Evolutionary conservation across 2,888 invertebrate species (phyloP).

Genomic region (Salticus scenicus): DNA sequence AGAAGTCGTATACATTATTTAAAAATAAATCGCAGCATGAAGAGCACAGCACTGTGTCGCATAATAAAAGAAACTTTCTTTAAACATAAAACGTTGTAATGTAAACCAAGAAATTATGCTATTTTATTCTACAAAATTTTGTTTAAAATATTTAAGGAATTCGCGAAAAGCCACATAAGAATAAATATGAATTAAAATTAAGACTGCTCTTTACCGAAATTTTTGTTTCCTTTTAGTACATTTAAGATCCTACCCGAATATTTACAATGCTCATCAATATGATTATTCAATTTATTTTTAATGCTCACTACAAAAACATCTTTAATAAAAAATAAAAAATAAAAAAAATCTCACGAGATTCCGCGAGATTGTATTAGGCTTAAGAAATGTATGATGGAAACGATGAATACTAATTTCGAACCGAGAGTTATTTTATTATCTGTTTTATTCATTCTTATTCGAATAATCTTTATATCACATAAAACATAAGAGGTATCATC

Average conservation of each 20-base stretch:
- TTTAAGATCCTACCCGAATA: conserved; percentile 30
- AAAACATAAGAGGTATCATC: conserved; percentile 48
- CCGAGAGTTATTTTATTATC: conserved; percentile 16
- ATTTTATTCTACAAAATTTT: background rate
- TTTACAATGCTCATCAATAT: conserved; percentile 27
- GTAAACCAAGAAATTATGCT: background rate
- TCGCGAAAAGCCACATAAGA: conserved; percentile 3
- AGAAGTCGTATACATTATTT: too few relatives aligned
- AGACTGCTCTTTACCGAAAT: background rate
- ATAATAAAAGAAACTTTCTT: background rate
- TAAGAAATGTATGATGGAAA: conserved; percentile 51
- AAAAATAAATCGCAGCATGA: background rate
- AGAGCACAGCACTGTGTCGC: too few relatives aligned
- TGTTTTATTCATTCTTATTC: conserved; percentile 52
- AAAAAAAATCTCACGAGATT: conserved; percentile 49
- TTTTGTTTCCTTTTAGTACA: conserved; percentile 32
- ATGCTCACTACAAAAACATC: conserved; percentile 36
- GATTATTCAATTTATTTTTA: conserved; percentile 61
- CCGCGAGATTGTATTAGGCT: conserved; percentile 41
- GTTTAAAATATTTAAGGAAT: conserved; percentile 3
- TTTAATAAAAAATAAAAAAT: too few relatives aligned
- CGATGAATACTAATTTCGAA: conserved; percentile 57
- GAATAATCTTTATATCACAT: conserved; percentile 46
- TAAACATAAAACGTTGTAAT: background rate
- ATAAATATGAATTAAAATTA: background rate